A percentile compares a stretch with the other conserved stretches of the same genome.
Evolutionary conservation across 1,140 invertebrate genomes (phyloP).

Genomic region (Battus philenor): DNA sequence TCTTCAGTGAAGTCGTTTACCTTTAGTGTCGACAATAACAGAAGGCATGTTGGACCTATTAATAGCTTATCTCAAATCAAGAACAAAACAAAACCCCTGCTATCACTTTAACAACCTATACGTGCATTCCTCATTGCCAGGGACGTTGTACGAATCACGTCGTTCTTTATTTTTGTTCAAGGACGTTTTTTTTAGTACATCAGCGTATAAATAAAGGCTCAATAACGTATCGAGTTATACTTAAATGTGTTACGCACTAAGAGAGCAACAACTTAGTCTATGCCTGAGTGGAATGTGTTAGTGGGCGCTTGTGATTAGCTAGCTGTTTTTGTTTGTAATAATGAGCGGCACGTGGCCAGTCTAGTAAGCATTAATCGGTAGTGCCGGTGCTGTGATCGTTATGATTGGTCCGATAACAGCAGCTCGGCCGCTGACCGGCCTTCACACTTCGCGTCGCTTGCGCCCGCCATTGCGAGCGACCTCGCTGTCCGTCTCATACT

Average conservation of each 20-base stretch:
- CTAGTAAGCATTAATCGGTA: slow-evolving; percentile 37
- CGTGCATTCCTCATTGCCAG: not conserved
- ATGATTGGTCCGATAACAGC: slow-evolving; percentile 60
- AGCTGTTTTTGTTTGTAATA: slow-evolving; percentile 25
- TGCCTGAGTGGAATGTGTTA: not conserved
- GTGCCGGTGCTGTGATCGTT: slow-evolving; percentile 35
- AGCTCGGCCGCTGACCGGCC: slow-evolving; percentile 68
- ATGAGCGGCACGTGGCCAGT: slow-evolving; percentile 46
- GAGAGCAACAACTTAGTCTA: too few relatives aligned
- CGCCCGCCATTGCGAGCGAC: slow-evolving; percentile 34
- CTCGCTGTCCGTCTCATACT: slow-evolving; percentile 43
- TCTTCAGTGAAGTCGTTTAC: slow-evolving; percentile 6
- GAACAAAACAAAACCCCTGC: slow-evolving; percentile 6
- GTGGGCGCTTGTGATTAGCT: slow-evolving; percentile 15
- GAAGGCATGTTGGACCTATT: slow-evolving; percentile 3
- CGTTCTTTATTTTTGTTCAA: not conserved
- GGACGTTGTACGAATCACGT: not conserved
- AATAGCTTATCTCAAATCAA: slow-evolving; percentile 5
- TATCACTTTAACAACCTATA: slow-evolving; percentile 9
- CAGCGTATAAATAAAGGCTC: too few relatives aligned
- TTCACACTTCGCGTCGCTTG: slow-evolving; percentile 54
- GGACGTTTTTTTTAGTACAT: not conserved
- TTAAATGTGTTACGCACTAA: too few relatives aligned
- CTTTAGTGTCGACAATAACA: slow-evolving; percentile 5
- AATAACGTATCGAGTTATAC: too few relatives aligned